Evolutionary conservation across 2,113 vertebrate species (phyloP), one percentile per base, ranked within the genome.

Genomic region (Ploceus nigricollis): DNA sequence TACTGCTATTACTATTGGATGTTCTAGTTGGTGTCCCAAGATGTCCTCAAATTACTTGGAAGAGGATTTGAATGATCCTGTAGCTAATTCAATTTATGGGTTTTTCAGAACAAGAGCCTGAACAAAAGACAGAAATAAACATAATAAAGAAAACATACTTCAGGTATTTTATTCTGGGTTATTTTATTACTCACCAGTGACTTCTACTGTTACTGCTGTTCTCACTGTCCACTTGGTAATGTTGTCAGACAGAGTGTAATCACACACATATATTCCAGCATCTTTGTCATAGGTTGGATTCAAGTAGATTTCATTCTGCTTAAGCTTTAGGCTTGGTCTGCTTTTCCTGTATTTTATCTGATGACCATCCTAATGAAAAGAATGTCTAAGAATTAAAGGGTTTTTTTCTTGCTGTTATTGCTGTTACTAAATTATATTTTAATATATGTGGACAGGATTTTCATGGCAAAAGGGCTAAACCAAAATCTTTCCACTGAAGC

Each of bases 221-320:
- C 98, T 98, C 66, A 98, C 76, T 56, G 61, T 98, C 98, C 98
- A 98, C 1, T 31, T 53, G 10, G 95, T 94, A 60, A 63, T 82
- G 15, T 94, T 93, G 31, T 98, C 97, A 39, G 25, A 44, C 6
- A 97, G 45, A 18, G 76, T 87, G 33, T 97, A 97, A 82, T 99
- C 98, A 94, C 99, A 99, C 27, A 98, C 97, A 9, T 98, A 99
- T 0, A 58, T 91, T 50, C 97, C 98, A 37, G 73, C 15, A 82
- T 99, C 96, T n/a, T 5, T 2, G 13, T 61, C 2, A 19, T 82
- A 94, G 56, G 98, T 94, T 25, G 44, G 20, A 31, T 57, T 65
- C 64, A 99, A 78, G 17, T 28, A 2, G 16, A 99, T 94, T 33
- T 54, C 19, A 30, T 95, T 97, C 4, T 83, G 39, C 21, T 93